Evolutionary conservation across 2,888 invertebrate species (phyloP), one percentile per base, ranked within the genome.

Genomic region (Conus canariensis): DNA sequence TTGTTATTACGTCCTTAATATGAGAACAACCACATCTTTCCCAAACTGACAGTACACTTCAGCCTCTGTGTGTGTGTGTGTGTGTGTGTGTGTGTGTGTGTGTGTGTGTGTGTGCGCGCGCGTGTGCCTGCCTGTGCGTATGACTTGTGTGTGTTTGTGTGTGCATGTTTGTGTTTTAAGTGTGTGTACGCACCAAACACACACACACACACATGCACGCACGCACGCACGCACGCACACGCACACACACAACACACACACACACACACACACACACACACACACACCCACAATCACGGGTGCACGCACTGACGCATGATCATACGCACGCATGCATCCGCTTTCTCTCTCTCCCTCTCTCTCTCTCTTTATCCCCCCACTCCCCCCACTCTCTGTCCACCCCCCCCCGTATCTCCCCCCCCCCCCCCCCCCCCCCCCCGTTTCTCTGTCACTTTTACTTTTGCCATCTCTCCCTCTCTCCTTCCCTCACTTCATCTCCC

Each of bases 241-340:
- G 56, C 82, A 45, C 82, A 45, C 82, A 9, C 82, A 45, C 82
- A 45, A 82, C 82, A 82, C 82, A 82, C 82, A 82, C 82, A 82
- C 82, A 45, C 82, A 45, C 80, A 30, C 80, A 80, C 80, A 30
- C 80, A 30, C 80, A 80, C 80, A 80, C 80, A 80, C 45, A n/a
- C 45, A 45, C 45, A 1, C 2, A 1, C 1, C 45, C 45, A 45
- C 45, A 45, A 45, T 45, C 45, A 45, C 4, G 45, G 45, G 45
- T 45, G 45, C 45, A 45, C 45, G 45, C 45, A 45, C 3, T 45
- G 45, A 45, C 45, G 45, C 45, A 45, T 45, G 45, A 45, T 45
- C 45, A 45, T 45, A 45, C 45, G 45, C 45, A 45, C 45, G 45
- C 45, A 45, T 45, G 45, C 45, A 45, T 45, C 45, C 45, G 45